phyloP scores from a whole-genome alignment of 1,140 invertebrate genomes.

The Megathymus violae region DNA sequence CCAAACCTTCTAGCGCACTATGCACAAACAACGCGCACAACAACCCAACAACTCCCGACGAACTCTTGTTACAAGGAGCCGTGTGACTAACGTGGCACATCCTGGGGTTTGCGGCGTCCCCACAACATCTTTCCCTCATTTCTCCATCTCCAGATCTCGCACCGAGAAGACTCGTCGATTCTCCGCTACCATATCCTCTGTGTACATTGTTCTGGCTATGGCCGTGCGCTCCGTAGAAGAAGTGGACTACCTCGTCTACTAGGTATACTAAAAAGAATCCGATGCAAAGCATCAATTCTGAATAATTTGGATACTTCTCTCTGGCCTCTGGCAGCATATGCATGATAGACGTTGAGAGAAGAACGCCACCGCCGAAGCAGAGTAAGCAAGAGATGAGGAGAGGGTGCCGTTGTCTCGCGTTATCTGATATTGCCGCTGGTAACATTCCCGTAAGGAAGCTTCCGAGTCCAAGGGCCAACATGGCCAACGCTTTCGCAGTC shows the following conservation, averaged over 20 bases:
- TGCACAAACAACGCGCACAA: constrained; percentile 90
- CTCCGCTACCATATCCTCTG: constrained; percentile 60
- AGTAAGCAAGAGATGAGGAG: constrained; percentile 87
- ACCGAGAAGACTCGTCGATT: constrained; percentile 51
- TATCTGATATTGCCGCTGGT: constrained; percentile 85
- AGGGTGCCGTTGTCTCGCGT: constrained; percentile 83
- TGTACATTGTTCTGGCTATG: constrained; percentile 31
- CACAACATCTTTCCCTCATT: constrained; percentile 61
- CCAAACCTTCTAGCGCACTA: constrained; percentile 91
- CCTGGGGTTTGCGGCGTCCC: constrained; percentile 81
- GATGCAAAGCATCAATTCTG: constrained; percentile 88
- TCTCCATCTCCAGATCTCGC: constrained; percentile 52
- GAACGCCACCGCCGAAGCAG: constrained; percentile 93
- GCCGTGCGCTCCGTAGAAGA: constrained; percentile 81
- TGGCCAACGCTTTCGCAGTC: constrained; percentile 88
- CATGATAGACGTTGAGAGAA: constrained; percentile 91
- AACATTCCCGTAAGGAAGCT: constrained; percentile 88
- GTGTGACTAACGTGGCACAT: constrained; percentile 87
- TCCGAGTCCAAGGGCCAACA: constrained; percentile 87
- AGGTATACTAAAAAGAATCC: constrained; percentile 93
- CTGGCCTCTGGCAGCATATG: constrained; percentile 93
- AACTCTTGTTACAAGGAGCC: constrained; percentile 84
- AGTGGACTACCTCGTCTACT: constrained; percentile 90
- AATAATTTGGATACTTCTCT: constrained; percentile 82
- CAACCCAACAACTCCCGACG: constrained; percentile 85